A percentile compares a stretch with the other conserved stretches of the same genome.
Conservation (phyloP, 1,140 invertebrate species). For the Teleopsis dalmanni region DNA sequence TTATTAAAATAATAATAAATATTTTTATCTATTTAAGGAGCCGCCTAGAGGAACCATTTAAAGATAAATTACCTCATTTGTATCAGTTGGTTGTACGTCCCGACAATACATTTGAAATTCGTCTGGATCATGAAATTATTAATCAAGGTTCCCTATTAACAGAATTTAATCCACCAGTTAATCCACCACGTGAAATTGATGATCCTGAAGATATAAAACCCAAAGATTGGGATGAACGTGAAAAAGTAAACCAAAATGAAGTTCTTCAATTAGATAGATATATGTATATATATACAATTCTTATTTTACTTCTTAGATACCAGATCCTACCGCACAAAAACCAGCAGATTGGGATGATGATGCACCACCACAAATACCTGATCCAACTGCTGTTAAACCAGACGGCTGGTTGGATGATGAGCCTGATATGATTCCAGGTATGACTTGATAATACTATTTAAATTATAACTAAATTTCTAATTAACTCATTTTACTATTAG, state of each 20-base stretch:
- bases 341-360: constrained; percentile 95
- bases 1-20: background rate
- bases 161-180: constrained; percentile 88
- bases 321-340: constrained; percentile 78
- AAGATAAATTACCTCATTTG: constrained; percentile 92
- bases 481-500: constrained; percentile 37
- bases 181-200: constrained; percentile 91
- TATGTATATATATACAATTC: background rate
- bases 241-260: constrained; percentile 54
- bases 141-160: constrained; percentile 81
- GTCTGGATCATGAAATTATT: constrained; percentile 67
- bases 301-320: constrained; percentile 50
- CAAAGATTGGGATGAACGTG: constrained; percentile 92
- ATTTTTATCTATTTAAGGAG: constrained; percentile 44
- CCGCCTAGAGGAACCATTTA: constrained; percentile 80
- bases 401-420: constrained; percentile 93
- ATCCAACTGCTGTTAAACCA: constrained; percentile 81
- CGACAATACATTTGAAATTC: constrained; percentile 73
- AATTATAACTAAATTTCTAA: background rate
- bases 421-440: constrained; percentile 68
- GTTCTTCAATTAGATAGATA: background rate
- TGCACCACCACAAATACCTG: constrained; percentile 81
- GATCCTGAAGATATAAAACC: constrained; percentile 88
- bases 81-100: constrained; percentile 85
- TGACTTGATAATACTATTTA: background rate